Conservation (phyloP, 2,888 invertebrate species). For the Eledona agricola region DNA sequence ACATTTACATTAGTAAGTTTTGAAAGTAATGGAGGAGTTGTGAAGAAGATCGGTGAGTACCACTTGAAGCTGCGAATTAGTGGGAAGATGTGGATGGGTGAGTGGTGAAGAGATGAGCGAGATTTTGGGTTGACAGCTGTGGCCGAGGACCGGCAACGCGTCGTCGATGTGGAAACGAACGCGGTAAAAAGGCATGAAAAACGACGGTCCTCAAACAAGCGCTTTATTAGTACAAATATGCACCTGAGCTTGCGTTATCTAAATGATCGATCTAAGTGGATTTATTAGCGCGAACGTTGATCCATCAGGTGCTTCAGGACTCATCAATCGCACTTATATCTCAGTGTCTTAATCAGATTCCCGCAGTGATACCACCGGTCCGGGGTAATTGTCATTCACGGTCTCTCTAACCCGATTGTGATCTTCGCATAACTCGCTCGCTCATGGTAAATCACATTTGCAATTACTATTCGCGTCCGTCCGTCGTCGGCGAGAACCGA, state of each 20-base stretch:
- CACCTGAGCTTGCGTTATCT: constrained; percentile 43
- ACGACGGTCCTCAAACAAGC: constrained; percentile 6
- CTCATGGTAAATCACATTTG: constrained; percentile 46
- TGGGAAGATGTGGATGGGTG: too few relatives aligned
- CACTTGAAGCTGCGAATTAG: too few relatives aligned
- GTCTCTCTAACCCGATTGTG: constrained; percentile 43
- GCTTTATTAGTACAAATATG: constrained; percentile 35
- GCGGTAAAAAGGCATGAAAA: constrained; percentile 1
- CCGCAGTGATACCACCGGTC: constrained; percentile 51
- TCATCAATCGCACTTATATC: constrained; percentile 50
- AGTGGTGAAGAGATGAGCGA: too few relatives aligned
- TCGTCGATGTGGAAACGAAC: constrained; percentile 1
- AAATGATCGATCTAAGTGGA: constrained; percentile 52
- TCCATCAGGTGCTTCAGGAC: constrained; percentile 46
- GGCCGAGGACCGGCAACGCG: background rate
- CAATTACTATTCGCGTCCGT: constrained; percentile 49
- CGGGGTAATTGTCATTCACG: constrained; percentile 57
- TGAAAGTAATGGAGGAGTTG: too few relatives aligned
- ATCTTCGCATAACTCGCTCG: constrained; percentile 46
- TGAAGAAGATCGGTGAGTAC: too few relatives aligned
- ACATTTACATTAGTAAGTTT: too few relatives aligned
- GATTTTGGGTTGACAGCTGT: too few relatives aligned
- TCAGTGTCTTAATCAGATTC: constrained; percentile 56
- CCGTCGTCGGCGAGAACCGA: constrained; percentile 30
- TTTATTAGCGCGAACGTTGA: constrained; percentile 49